Evolutionary conservation across 2,888 invertebrate genomes (phyloP), one percentile per base, ranked within the genome.

Genomic region (Drosophila percnosoma): DNA sequence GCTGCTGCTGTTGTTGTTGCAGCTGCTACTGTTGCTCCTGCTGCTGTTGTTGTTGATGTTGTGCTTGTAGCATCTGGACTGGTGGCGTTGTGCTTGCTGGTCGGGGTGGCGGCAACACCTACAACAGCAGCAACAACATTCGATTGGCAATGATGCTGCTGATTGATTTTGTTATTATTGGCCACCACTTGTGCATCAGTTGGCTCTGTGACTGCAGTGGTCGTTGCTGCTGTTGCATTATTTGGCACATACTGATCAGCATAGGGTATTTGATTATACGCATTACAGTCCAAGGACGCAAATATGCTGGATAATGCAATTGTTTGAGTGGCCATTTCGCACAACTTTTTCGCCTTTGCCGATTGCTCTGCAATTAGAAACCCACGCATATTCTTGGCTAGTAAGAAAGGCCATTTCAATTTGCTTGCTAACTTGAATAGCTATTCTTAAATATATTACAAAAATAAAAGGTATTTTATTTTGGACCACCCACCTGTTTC

Each of bases 181-280:
- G 83, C 91, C 69, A 93, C 90, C 68, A 92, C 90, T 38, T 83
- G 84, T 64, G 90, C 82, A 2, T 76, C 72, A 34, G 8, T 49
- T 65, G 82, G 70, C 73, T 75, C 48, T 71, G 62, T 48, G 7
- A 58, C 52, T 18, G 42, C 78, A 1, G 75, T 73, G 62, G 70
- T 75, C 42, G 89, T 80, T 57, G 49, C 63, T 7, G 67, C 57
- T 42, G 68, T 61, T 8, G 84, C 63, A 60, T 87, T 90, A 77
- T 91, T 93, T 91, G 93, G 92, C 92, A 93, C 93, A 90, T 90
- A 92, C 82, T 93, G 93, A 92, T 93, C 93, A 24, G 84, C 93
- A 75, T 90, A 93, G 65, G 93, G 93, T 75, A 93, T 91, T 69
- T 89, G 92, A 74, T 89, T 89, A 70, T 90, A 92, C 27, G 89